phyloP scores from a whole-genome alignment of 1,140 invertebrate species.

The Aphelinus atriplicis region DNA sequence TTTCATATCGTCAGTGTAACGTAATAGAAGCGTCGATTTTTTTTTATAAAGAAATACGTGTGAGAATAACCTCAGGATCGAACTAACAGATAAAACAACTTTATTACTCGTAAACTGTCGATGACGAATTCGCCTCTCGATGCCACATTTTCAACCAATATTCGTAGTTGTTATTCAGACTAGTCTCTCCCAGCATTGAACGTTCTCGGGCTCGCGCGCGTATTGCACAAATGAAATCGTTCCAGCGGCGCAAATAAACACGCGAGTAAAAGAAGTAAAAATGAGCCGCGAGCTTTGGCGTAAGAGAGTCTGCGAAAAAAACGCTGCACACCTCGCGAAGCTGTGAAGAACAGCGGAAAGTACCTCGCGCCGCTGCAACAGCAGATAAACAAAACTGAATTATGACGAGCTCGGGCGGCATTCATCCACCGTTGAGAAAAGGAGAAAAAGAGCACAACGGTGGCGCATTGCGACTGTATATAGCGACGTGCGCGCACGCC shows the following conservation, averaged over 20 bases:
- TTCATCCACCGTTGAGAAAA: not conserved
- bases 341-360: constrained; percentile 14
- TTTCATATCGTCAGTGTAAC: too few relatives aligned
- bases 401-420: not conserved
- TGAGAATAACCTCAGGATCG: too few relatives aligned
- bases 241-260: too few relatives aligned
- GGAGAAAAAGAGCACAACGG: not conserved
- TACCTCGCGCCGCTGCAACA: not conserved
- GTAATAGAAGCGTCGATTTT: too few relatives aligned
- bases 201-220: not conserved
- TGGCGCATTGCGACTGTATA: not conserved
- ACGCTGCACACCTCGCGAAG: constrained; percentile 12
- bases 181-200: too few relatives aligned
- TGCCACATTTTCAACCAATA: too few relatives aligned
- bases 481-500: not conserved
- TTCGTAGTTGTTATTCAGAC: too few relatives aligned
- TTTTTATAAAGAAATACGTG: too few relatives aligned
- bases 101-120: too few relatives aligned
- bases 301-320: not conserved
- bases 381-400: constrained; percentile 33
- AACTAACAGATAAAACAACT: too few relatives aligned
- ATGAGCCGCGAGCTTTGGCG: not conserved
- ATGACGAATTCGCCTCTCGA: too few relatives aligned
- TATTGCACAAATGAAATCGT: not conserved
- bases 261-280: not conserved